Evolutionary conservation across 2,797 vertebrate genomes (phyloP).

Genomic region (Apogon hyalosoma): DNA sequence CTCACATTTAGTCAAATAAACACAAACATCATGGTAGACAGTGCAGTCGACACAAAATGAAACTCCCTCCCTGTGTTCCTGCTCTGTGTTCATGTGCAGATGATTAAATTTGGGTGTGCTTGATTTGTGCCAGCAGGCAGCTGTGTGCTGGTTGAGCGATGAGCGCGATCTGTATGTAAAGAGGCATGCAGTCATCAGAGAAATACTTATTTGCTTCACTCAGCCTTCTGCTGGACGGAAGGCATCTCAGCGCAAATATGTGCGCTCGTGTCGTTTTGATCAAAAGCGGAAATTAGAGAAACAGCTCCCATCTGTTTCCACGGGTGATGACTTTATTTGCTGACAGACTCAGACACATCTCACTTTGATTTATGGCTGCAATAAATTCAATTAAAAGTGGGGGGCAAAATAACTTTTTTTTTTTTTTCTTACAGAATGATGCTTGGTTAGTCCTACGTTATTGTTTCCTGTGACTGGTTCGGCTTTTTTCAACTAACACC

Average conservation of each 20-base stretch:
- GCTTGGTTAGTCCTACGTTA: constrained; percentile 22
- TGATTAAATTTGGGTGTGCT: constrained; percentile 61
- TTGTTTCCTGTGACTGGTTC: too few species aligned
- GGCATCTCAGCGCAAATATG: constrained; percentile 72
- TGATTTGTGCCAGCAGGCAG: constrained; percentile 70
- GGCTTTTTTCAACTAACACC: constrained; percentile 25
- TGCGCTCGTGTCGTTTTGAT: constrained; percentile 82
- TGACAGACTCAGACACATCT: constrained; percentile 82
- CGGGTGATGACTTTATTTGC: constrained; percentile 80
- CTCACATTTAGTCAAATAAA: too few species aligned
- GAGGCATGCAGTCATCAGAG: constrained; percentile 60
- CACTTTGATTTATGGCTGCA: constrained; percentile 72
- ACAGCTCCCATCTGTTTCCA: constrained; percentile 86
- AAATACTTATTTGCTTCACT: constrained; percentile 81
- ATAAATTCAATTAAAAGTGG: constrained; percentile 75
- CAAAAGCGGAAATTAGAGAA: constrained; percentile 87
- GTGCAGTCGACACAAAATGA: constrained; percentile 22
- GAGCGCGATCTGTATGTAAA: constrained; percentile 44
- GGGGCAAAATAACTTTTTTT: constrained; percentile 26
- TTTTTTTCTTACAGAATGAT: constrained; percentile 40
- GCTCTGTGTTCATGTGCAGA: constrained; percentile 51
- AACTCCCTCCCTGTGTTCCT: constrained; percentile 29
- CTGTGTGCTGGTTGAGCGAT: constrained; percentile 55
- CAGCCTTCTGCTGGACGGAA: constrained; percentile 68
- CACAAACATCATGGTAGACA: neutral